Base-by-base conservation (phyloP, 2,113 vertebrate genomes). In the Tragelaphus scriptus region DNA sequence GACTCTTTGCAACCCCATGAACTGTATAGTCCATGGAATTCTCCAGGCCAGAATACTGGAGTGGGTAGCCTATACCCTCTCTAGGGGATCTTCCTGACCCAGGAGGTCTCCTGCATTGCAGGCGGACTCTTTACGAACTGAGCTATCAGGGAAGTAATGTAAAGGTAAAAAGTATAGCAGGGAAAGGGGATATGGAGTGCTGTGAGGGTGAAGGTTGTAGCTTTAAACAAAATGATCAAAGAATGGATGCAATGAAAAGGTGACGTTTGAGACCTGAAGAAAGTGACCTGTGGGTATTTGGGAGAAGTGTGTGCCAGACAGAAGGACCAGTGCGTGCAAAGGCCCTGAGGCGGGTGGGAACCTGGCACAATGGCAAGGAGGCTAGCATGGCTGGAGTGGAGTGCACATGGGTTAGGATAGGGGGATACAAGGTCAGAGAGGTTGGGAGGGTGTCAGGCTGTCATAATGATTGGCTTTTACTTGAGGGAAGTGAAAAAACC, bases 211-310 rank as follows among this genome's bases (percentile, higher is more conserved):
- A 79, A 79, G n/a, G 2, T 59, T 61, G 47, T 92, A 87, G 25
- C 30, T 85, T 94, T 94, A 93, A 92, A 95, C 23, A 96, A 51
- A 65, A 28, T 82, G 51, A 59, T 93, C 21, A 58, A 65, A 94
- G 65, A 88, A 94, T 75, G 55, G 9, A 47, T 71, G 11, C 8
- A 36, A 36, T 53, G 40, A 53, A 89, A 94, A 87, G 61, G 30
- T 93, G 49, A 36, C 63, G n/a, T 82, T 84, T 85, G 88, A 95
- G 61, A 63, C 49, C 36, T 61, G 14, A 94, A 79, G 95, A 95
- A 88, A 92, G 55, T 94, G 75, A 81, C 53, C n/a, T 84, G 84
- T 86, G 28, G n/a, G 6, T 91, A n/a, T 96, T 58, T 90, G 75
- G n/a, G 32, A 36, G 40, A 94, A 95, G 65, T 68, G 13, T 61